Base-by-base conservation (phyloP, 2,888 invertebrate genomes). In the Celastrina argiolus region DNA sequence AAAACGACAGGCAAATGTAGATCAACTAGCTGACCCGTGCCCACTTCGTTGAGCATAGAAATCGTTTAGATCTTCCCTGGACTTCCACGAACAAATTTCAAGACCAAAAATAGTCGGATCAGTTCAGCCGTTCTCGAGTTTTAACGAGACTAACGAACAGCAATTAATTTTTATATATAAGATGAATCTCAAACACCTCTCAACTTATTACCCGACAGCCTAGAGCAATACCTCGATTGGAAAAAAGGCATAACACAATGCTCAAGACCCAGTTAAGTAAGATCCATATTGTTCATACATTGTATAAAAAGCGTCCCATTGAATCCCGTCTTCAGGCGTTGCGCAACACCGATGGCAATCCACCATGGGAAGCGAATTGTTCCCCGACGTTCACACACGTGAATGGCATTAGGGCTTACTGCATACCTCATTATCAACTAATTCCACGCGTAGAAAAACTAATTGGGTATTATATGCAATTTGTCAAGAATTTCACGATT, bases 281-380 rank as follows among this genome's bases (percentile, higher is more conserved):
- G 73, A 74, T 72, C 80, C 86, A 87, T 87, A 89, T 81, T 76
- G 82, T 82, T 81, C 83, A 76, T 80, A 76, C 77, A 71, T 67
- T 67, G 75, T 71, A 76, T 69, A 80, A 87, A 87, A 88, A 88
- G 87, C 79, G 78, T 80, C 80, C 79, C 82, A 85, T 85, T 85
- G 84, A 80, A 85, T 87, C 83, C 85, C 31, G 61, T 61, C 61
- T 61, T 61, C 61, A 31, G 16, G 45, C 16, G 22, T 61, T 61
- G 14, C 36, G 61, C 2, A 16, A 36, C 18, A 6, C 71, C 69
- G 87, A 85, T 86, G 83, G 80, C 84, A 84, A 88, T 86, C 87
- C 80, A 82, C 82, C 83, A 84, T 87, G 88, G 81, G 88, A 87
- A 87, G 73, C 72, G 72, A 72, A 87, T 87, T 87, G 86, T 87